A percentile compares a stretch with the other conserved stretches of the same genome.
These are phyloP conservation scores for Tiliqua scincoides DNA, from an alignment of 2,113 vertebrate species.

Conservation along the genomic window DNA sequence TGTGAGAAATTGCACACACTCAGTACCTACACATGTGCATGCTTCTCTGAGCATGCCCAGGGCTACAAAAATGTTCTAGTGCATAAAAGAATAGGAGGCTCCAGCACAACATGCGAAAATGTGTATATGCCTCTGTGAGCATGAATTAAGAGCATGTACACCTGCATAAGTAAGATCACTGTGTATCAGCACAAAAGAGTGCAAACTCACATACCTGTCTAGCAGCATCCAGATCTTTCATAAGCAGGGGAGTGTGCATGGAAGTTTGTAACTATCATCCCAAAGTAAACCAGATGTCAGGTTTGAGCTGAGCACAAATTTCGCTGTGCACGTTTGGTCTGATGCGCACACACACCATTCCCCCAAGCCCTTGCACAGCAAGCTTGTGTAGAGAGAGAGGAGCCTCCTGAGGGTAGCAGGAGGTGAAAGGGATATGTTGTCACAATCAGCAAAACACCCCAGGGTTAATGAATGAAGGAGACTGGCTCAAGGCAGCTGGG, in stretches of 20 bases:
- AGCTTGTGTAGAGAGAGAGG: neutral
- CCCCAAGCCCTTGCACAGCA: neutral
- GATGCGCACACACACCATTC: fast-evolving
- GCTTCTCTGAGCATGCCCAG: neutral
- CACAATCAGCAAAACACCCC: neutral
- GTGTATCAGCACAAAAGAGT: neutral
- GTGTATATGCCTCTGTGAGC: neutral
- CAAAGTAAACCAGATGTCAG: neutral
- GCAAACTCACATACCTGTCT: neutral
- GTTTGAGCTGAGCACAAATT: neutral
- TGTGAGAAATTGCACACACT: neutral
- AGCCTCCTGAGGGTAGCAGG: no score
- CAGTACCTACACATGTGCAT: neutral
- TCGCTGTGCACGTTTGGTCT: neutral
- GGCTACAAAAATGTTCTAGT: no score
- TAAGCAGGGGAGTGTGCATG: neutral
- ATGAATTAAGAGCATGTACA: neutral
- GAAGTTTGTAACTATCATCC: no score
- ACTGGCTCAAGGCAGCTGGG: no score
- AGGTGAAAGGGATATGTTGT: no score
- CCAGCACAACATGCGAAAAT: no score
- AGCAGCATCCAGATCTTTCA: no score
- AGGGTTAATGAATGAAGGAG: neutral
- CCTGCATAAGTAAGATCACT: neutral
- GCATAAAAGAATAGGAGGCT: neutral